These are phyloP conservation scores for Drosophila birchii DNA, from an alignment of 2,888 invertebrate species.

Conservation along the genomic window DNA sequence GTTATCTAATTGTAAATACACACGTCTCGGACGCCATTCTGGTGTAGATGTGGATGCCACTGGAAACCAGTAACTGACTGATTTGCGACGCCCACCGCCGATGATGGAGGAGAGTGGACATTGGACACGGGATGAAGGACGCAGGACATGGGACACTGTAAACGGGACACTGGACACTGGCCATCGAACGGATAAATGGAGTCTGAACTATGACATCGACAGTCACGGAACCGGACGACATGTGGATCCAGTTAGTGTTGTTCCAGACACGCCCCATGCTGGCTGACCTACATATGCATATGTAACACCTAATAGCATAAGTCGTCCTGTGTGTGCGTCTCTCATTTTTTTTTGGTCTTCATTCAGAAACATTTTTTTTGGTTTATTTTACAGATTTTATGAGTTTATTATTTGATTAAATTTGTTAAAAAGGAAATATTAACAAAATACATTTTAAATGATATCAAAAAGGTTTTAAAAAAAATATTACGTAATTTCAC, in stretches of 20 bases:
- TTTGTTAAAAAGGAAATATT: neutral
- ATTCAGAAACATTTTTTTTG: neutral
- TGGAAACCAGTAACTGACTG: slow-evolving; percentile 21
- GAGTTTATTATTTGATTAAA: neutral
- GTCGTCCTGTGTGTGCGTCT: slow-evolving; percentile 15
- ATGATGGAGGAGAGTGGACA: slow-evolving; percentile 14
- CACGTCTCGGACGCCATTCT: slow-evolving; percentile 43
- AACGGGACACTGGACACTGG: slow-evolving; percentile 4
- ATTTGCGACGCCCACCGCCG: slow-evolving; percentile 26
- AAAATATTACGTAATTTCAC: too few species aligned
- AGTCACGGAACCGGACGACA: slow-evolving; percentile 67
- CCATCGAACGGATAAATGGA: slow-evolving; percentile 30
- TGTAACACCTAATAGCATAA: slow-evolving; percentile 51
- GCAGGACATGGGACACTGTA: neutral
- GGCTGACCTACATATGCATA: slow-evolving; percentile 55
- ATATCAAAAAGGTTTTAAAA: too few species aligned
- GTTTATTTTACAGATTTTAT: neutral
- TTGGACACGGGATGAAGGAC: neutral
- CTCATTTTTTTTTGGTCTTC: slow-evolving; percentile 10
- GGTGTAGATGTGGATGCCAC: slow-evolving; percentile 6
- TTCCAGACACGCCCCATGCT: slow-evolving; percentile 43
- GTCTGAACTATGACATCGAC: slow-evolving; percentile 43
- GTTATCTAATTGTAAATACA: slow-evolving; percentile 72
- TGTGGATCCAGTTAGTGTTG: slow-evolving; percentile 64
- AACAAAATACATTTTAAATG: too few species aligned